Percentiles rank a stretch among this genome's conserved stretches.
Conservation (phyloP, 2,797 vertebrate genomes). For the Heliangelus exortis region DNA sequence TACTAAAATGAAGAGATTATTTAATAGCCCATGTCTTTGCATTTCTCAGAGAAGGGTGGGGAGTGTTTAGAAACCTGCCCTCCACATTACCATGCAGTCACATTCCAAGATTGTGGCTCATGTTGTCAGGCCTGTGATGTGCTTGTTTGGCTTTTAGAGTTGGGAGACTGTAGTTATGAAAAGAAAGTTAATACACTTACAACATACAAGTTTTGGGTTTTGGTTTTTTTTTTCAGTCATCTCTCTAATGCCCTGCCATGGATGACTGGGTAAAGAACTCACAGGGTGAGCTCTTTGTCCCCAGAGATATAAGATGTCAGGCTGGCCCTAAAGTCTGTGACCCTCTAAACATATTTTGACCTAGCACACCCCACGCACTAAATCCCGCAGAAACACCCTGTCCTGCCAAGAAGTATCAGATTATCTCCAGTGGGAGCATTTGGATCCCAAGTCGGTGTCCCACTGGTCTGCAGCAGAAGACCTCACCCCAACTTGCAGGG, state of each 20-base stretch:
- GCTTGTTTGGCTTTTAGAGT: conserved; percentile 20
- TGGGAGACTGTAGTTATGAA: conserved; percentile 13
- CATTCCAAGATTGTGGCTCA: conserved; percentile 58
- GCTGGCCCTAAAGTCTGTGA: background rate
- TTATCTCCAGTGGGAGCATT: background rate
- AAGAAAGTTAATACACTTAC: conserved; percentile 5
- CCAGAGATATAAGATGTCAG: background rate
- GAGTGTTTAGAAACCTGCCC: conserved; percentile 61
- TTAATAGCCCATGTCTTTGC: conserved; percentile 75
- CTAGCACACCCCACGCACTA: background rate
- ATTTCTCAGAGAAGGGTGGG: conserved; percentile 86
- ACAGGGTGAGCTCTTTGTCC: background rate
- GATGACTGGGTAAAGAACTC: background rate
- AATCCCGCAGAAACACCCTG: background rate
- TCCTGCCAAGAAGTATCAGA: background rate
- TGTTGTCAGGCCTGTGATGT: conserved; percentile 27
- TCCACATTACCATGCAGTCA: conserved; percentile 18
- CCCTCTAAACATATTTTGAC: background rate
- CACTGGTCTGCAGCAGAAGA: background rate
- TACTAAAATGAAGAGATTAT: conserved; percentile 80
- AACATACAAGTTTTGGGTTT: background rate
- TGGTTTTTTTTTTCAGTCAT: background rate
- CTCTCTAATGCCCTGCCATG: background rate
- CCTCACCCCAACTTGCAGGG: accelerated
- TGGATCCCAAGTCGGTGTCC: background rate